A percentile compares a stretch with the other conserved stretches of the same genome.
phyloP scores from a whole-genome alignment of 2,113 vertebrate species.

The Nothobranchius kuhntae region DNA sequence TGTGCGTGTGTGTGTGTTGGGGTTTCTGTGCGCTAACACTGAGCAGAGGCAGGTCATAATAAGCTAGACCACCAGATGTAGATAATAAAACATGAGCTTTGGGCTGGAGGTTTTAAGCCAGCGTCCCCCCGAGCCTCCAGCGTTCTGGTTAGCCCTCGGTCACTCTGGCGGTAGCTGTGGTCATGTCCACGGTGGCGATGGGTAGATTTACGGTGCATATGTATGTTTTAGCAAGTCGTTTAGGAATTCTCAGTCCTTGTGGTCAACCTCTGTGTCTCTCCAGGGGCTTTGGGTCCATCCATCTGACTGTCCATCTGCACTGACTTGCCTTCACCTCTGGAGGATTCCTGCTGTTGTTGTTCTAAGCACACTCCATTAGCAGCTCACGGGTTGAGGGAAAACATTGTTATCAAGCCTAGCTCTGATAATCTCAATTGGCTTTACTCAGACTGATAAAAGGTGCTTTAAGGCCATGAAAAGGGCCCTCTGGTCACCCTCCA shows the following conservation, averaged over 20 bases:
- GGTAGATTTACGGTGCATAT: conserved; percentile 66
- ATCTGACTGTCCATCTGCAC: conserved; percentile 54
- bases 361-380: conserved; percentile 89
- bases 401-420: conserved; percentile 84
- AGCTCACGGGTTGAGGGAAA: conserved; percentile 85
- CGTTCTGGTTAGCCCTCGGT: conserved; percentile 62
- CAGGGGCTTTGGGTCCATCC: conserved; percentile 42
- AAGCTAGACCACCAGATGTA: conserved; percentile 92
- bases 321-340: conserved; percentile 78
- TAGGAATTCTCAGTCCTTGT: conserved; percentile 62
- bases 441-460: conserved; percentile 88
- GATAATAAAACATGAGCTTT: conserved; percentile 87
- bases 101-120: conserved; percentile 60
- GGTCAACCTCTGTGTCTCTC: conserved; percentile 60
- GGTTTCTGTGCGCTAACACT: conserved; percentile 65
- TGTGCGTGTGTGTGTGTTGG: conserved; percentile 55
- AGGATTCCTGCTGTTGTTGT: conserved; percentile 78
- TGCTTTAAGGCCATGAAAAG: conserved; percentile 70
- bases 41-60: conserved; percentile 84
- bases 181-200: conserved; percentile 66
- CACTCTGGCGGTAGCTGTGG: conserved; percentile 59
- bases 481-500: conserved; percentile 60
- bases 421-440: conserved; percentile 89
- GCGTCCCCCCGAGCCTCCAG: conserved; percentile 60
- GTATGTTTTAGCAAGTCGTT: conserved; percentile 72